Evolutionary conservation across 2,888 invertebrate species (phyloP), one percentile per base, ranked within the genome.

Genomic region (Eremobia ochroleuca): DNA sequence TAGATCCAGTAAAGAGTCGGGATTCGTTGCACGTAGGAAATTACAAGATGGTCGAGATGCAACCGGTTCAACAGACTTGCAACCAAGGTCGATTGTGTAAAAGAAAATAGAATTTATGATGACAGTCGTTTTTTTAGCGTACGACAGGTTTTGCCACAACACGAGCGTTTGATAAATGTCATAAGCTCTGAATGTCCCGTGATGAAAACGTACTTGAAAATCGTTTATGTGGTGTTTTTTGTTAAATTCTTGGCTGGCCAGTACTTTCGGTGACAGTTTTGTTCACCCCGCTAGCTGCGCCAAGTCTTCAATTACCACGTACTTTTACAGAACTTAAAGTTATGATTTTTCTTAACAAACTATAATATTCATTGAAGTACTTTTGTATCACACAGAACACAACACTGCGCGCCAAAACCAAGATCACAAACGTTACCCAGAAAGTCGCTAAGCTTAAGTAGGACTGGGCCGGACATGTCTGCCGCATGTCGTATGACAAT

Each of bases 21-120:
- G 81, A 85, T 72, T 81, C 64, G 81, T 71, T 52, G 31, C 61
- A 76, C 61, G 72, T 59, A 58, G 28, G 28, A 40, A 11, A 40
- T 18, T 40, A 49, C 37, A 18, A 49, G 11, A 25, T 76, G 18
- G 28, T n/a, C 62, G 81, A 55, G 81, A 58, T 85, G 72, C 81
- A 69, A 81, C 76, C 72, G 82, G 82, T 73, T 85, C 64, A 85
- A 73, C 65, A 69, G 64, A 76, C 81, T 68, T n/a, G 64, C 37
- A 64, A 72, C 15, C 74, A 84, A 84, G 82, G 84, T 79, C 79
- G 69, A 43, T 49, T 61, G 71, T 62, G 73, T 40, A 76, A 78
- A 67, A 74, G 34, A 71, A 75, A 81, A 69, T 66, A 64, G 21
- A 55, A 80, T 80, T 65, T 61, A 72, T 71, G 70, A 28, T 64